These are phyloP conservation scores for Erinaceus europaeus DNA, from an alignment of 2,113 vertebrate species.

Conservation along the genomic window DNA sequence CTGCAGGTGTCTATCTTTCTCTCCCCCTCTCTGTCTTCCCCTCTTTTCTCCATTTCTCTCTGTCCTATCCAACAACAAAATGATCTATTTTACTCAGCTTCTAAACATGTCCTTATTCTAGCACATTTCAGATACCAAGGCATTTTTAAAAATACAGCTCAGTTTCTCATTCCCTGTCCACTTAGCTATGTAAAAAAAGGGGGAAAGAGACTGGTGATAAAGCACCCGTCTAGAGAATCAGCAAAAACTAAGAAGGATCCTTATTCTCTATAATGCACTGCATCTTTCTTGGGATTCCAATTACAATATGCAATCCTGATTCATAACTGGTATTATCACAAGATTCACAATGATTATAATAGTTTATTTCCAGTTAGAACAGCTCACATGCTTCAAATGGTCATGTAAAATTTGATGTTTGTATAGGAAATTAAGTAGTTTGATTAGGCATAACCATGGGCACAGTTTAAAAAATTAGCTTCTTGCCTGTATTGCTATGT, in stretches of 20 bases:
- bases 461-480: conserved; percentile 21
- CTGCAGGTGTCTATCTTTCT: no score
- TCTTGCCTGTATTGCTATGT: not conserved
- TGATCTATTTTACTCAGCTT: no score
- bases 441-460: not conserved
- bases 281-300: not conserved
- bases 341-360: not conserved
- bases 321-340: not conserved
- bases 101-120: not conserved
- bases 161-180: not conserved
- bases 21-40: no score
- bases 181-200: not conserved
- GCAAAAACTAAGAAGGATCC: no score
- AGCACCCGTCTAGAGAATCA: not conserved
- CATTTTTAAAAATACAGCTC: not conserved
- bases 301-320: not conserved
- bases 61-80: no score
- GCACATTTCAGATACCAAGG: not conserved
- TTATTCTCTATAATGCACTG: no score
- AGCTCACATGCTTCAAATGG: not conserved
- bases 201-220: not conserved
- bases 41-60: no score
- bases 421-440: not conserved
- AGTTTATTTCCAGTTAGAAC: conserved; percentile 3
- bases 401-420: not conserved